Evolutionary conservation across 2,888 invertebrate genomes (phyloP), one percentile per base, ranked within the genome.

Genomic region (Eupithecia abbreviata): DNA sequence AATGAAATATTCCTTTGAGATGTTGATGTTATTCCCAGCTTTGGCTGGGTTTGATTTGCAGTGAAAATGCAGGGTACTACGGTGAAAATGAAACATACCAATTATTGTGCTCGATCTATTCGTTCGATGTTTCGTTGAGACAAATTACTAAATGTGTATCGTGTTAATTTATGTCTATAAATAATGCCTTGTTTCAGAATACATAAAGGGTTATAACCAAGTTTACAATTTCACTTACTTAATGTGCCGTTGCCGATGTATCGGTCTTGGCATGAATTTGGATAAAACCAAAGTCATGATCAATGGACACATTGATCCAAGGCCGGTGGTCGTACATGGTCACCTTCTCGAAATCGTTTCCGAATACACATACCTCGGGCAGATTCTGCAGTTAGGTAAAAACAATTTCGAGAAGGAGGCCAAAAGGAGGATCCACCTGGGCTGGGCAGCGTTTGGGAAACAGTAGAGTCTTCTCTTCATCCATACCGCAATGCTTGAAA

Each of bases 1-100:
- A 55, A 67, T 77, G 73, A 75, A 65, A 45, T 66, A 49, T 55
- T 75, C 71, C 72, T 75, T 77, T 75, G 71, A 74, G 68, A 71
- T 73, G 73, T 18, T 62, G 73, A 67, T 71, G 74, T 43, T 51
- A 51, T 49, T 42, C 49, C 47, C 12, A 58, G 67, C 18, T 13
- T 49, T 18, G 42, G 67, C 30, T 62, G 13, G 43, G 43, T 65
- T 74, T 74, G 74, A 69, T 69, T 47, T 74, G 70, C 62, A 70
- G 70, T 47, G 30, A 69, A 69, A 69, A 30, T 10, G 66, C 30
- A 9, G 55, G n/a, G 18, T 4, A 12, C 18, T 4, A 12, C 18
- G 18, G 12, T 69, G 30, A 69, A 69, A 18, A 18, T 42, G 42
- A 42, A 66, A 41, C 9, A 42, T 66, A 15, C 41, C 67, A 67